phyloP scores from a whole-genome alignment of 2,113 vertebrate genomes.

The Phyllostomus hastatus region DNA sequence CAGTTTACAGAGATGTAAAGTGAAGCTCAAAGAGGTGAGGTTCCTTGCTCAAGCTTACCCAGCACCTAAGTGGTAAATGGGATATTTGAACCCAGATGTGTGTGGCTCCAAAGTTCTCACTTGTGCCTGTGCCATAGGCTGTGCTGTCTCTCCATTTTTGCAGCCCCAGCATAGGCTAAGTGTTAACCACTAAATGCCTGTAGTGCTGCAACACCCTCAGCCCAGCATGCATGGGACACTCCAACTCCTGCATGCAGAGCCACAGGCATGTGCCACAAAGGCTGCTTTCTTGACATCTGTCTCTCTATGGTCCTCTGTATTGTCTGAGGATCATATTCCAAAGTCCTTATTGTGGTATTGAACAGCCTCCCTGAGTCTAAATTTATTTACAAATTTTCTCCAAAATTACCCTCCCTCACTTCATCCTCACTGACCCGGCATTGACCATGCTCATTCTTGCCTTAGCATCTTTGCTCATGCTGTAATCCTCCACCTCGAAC shows the following conservation, averaged over 20 bases:
- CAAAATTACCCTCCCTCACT: neutral
- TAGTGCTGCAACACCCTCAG: neutral
- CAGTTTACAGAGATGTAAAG: neutral
- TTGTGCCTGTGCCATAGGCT: neutral
- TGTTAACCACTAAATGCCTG: neutral
- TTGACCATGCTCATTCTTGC: neutral
- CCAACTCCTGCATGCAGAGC: neutral
- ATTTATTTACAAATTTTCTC: neutral
- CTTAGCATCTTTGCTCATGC: neutral
- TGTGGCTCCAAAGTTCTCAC: neutral
- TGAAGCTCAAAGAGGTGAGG: neutral
- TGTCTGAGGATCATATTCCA: neutral
- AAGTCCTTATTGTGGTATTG: neutral
- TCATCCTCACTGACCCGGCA: fast-evolving
- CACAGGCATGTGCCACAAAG: neutral
- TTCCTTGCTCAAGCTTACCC: neutral
- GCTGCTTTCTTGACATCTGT: neutral
- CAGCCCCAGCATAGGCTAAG: neutral
- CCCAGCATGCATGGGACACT: neutral
- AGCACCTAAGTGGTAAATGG: neutral
- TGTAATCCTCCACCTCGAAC: neutral
- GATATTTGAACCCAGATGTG: neutral
- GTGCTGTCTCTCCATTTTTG: neutral
- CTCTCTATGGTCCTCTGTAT: neutral
- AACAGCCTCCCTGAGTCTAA: neutral